A percentile compares a stretch with the other conserved stretches of the same genome.
Conservation (phyloP, 2,797 vertebrate species). For the Acanthis flammea region DNA sequence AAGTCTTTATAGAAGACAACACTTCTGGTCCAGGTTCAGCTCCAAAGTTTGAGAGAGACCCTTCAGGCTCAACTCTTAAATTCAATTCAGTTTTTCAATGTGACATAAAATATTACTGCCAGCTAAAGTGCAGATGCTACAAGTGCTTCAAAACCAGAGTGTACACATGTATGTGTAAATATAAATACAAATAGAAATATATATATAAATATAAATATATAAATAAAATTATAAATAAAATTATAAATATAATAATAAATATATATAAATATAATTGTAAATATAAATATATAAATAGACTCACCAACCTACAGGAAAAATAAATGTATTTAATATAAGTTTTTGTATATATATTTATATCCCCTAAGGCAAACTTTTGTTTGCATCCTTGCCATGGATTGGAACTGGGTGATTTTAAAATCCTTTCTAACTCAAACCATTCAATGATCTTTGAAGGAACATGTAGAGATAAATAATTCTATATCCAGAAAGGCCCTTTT, state of each 20-base stretch:
- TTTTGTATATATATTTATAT: fast-evolving
- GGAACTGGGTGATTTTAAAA: neutral
- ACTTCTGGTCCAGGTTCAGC: neutral
- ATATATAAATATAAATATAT: neutral
- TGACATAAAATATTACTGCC: neutral
- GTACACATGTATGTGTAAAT: neutral
- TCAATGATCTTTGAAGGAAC: neutral
- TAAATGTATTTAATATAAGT: too few relatives aligned
- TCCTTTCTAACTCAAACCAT: neutral
- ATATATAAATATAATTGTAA: too few relatives aligned
- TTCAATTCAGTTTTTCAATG: neutral
- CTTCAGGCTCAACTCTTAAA: neutral
- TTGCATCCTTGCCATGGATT: neutral
- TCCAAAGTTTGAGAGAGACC: neutral
- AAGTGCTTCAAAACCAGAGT: neutral
- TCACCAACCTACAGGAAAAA: neutral
- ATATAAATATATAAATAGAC: neutral
- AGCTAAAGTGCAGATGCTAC: neutral
- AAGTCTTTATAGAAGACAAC: neutral
- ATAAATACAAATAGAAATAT: neutral
- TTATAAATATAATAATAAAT: too few relatives aligned
- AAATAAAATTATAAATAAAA: too few relatives aligned
- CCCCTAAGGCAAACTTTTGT: neutral
- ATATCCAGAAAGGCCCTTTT: neutral
- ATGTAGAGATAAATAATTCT: neutral